Evolutionary conservation across 2,888 invertebrate species (phyloP).

Genomic region (Deilephila porcellus): DNA sequence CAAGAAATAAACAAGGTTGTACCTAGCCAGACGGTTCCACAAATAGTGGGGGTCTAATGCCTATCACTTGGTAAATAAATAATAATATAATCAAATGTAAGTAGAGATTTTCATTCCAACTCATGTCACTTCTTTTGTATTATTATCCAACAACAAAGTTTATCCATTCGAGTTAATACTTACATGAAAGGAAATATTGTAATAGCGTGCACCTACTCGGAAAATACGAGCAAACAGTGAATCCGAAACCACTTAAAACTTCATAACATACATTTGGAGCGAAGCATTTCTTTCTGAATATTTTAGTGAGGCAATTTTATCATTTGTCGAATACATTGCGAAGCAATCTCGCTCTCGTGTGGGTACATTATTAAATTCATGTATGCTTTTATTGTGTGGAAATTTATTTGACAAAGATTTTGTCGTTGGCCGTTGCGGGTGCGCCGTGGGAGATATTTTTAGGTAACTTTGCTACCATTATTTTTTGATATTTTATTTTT

Average conservation of each 20-base stretch:
- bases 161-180: background rate
- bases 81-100: background rate
- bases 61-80: background rate
- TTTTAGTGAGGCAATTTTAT: constrained; percentile 31
- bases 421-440: too few relatives aligned
- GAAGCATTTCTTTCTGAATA: constrained; percentile 29
- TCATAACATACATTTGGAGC: constrained; percentile 20
- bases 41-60: too few relatives aligned
- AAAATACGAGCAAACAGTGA: constrained; percentile 21
- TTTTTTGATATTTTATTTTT: background rate
- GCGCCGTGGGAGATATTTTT: background rate
- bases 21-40: background rate
- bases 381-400: constrained; percentile 21
- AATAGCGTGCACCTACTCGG: constrained; percentile 8
- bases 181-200: background rate
- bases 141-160: background rate
- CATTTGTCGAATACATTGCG: constrained; percentile 31
- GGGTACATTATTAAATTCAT: constrained; percentile 31
- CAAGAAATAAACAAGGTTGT: too few relatives aligned
- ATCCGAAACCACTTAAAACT: constrained; percentile 28
- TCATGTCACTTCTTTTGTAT: background rate
- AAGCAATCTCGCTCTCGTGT: constrained; percentile 26
- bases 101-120: background rate
- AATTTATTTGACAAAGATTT: constrained; percentile 27
- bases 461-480: background rate